phyloP scores from a whole-genome alignment of 2,797 vertebrate species.

The Brotula barbata region DNA sequence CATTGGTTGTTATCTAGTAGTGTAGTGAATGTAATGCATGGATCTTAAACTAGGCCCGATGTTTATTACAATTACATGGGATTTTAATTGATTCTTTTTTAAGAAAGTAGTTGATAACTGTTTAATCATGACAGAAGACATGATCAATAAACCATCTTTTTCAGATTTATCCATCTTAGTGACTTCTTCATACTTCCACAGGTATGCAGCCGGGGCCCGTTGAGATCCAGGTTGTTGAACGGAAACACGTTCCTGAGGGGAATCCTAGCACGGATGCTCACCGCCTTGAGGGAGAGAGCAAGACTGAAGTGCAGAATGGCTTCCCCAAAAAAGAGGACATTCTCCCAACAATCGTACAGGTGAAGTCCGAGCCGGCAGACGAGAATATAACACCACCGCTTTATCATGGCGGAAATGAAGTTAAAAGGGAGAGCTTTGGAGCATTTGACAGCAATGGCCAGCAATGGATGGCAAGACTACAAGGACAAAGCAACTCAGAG shows the following conservation, averaged over 20 bases:
- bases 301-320: rapidly evolving
- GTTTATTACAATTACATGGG: too few species aligned
- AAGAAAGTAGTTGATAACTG: too few species aligned
- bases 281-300: conserved; percentile 17
- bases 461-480: conserved; percentile 52
- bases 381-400: conserved; percentile 15
- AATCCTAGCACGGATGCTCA: background rate
- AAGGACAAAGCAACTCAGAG: conserved; percentile 38
- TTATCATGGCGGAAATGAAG: conserved; percentile 18
- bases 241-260: conserved; percentile 25
- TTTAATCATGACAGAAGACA: too few species aligned
- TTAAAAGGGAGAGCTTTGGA: conserved; percentile 11
- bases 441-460: conserved; percentile 33
- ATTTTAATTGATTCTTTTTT: too few species aligned
- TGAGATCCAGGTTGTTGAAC: conserved; percentile 18
- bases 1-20: too few species aligned
- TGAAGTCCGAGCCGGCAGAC: conserved; percentile 65
- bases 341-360: conserved; percentile 3
- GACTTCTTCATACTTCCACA: conserved; percentile 23
- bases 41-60: too few species aligned
- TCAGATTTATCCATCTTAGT: background rate
- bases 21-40: too few species aligned
- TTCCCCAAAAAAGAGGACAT: background rate
- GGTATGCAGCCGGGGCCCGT: conserved; percentile 34
- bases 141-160: too few species aligned